Evolutionary conservation across 2,888 invertebrate genomes (phyloP).

Genomic region (Cryptocephalus moraei): DNA sequence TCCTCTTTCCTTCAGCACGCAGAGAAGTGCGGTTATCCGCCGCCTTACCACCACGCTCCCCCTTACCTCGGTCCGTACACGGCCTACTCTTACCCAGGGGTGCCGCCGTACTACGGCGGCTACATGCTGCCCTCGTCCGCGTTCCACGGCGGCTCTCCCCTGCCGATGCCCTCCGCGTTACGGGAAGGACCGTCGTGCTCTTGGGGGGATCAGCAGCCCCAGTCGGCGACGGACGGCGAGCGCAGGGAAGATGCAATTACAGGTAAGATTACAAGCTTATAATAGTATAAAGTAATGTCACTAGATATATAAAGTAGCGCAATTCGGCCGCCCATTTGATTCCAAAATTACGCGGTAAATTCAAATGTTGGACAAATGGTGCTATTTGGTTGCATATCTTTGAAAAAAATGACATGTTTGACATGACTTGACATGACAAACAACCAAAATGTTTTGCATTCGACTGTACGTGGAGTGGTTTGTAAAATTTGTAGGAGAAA

Average conservation of each 20-base stretch:
- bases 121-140: constrained; percentile 28
- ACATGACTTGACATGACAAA: no score
- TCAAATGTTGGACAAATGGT: no score
- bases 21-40: constrained; percentile 20
- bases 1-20: constrained; percentile 22
- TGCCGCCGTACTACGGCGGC: constrained; percentile 27
- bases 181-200: not conserved
- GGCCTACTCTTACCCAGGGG: constrained; percentile 29
- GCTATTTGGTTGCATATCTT: no score
- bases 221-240: constrained; percentile 23
- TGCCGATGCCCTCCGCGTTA: constrained; percentile 35
- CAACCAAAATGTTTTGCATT: no score
- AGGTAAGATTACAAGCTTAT: no score
- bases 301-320: no score
- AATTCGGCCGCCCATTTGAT: no score
- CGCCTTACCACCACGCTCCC: constrained; percentile 3
- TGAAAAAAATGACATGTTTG: no score
- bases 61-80: constrained; percentile 38
- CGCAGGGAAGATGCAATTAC: constrained; percentile 50
- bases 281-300: no score
- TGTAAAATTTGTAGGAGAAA: no score
- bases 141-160: constrained; percentile 30
- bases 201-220: not conserved
- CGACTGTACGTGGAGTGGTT: no score
- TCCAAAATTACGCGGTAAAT: no score